Evolutionary conservation across 2,113 vertebrate genomes (phyloP).

Genomic region (Hassar affinis): DNA sequence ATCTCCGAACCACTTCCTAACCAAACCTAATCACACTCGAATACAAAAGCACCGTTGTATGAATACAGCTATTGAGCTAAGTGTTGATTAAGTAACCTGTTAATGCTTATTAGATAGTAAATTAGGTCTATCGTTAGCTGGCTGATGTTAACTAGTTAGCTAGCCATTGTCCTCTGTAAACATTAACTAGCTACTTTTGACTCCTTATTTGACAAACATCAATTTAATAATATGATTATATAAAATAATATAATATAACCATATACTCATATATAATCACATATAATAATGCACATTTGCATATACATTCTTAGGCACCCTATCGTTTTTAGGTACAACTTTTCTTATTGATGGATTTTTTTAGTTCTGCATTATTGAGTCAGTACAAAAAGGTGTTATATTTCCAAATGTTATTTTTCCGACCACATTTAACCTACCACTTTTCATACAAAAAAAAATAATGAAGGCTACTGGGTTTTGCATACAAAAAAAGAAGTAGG

Average conservation of each 20-base stretch:
- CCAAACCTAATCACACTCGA: neutral
- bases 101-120: neutral
- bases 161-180: neutral
- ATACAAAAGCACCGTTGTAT: neutral
- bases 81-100: neutral
- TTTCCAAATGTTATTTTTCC: no score
- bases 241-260: no score
- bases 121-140: neutral
- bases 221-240: neutral
- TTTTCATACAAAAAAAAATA: no score
- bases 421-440: no score
- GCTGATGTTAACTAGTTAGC: neutral
- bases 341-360: no score
- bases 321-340: no score
- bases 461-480: no score
- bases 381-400: no score
- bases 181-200: neutral
- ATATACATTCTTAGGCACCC: no score
- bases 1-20: no score
- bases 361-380: no score
- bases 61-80: neutral
- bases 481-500: no score
- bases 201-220: neutral
- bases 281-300: neutral
- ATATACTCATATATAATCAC: neutral